Evolutionary conservation across 1,140 invertebrate genomes (phyloP).

Genomic region (Drosophila parabipectinata): DNA sequence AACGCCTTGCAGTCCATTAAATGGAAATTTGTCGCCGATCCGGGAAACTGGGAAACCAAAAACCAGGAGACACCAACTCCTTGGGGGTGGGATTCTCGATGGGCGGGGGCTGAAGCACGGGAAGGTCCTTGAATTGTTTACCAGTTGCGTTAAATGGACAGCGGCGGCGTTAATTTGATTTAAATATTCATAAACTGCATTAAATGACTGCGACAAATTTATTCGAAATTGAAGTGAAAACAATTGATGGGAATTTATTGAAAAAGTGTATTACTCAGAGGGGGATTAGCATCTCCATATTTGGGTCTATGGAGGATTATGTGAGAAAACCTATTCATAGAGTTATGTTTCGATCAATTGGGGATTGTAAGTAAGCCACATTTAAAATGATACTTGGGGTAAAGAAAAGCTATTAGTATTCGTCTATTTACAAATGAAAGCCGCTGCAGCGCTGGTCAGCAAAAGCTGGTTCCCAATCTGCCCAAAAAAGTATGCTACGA

Average conservation of each 20-base stretch:
- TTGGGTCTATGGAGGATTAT: not conserved
- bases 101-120: not conserved
- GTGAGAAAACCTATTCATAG: not conserved
- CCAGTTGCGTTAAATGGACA: constrained; percentile 50
- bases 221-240: constrained; percentile 35
- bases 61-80: constrained; percentile 6
- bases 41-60: constrained; percentile 22
- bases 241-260: constrained; percentile 17
- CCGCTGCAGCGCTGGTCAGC: no score
- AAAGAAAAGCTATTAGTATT: no score
- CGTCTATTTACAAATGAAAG: no score
- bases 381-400: no score
- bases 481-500: no score
- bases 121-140: constrained; percentile 55
- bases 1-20: constrained; percentile 77
- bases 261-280: not conserved
- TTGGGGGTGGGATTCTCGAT: not conserved
- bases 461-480: no score
- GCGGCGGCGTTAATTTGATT: constrained; percentile 69
- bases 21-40: constrained; percentile 69
- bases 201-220: constrained; percentile 72
- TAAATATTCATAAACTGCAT: constrained; percentile 81
- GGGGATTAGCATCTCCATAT: not conserved
- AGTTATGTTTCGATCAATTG: no score
- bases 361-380: no score